Base-by-base conservation (phyloP, 2,113 vertebrate genomes). In the Hippoglossus stenolepis region DNA sequence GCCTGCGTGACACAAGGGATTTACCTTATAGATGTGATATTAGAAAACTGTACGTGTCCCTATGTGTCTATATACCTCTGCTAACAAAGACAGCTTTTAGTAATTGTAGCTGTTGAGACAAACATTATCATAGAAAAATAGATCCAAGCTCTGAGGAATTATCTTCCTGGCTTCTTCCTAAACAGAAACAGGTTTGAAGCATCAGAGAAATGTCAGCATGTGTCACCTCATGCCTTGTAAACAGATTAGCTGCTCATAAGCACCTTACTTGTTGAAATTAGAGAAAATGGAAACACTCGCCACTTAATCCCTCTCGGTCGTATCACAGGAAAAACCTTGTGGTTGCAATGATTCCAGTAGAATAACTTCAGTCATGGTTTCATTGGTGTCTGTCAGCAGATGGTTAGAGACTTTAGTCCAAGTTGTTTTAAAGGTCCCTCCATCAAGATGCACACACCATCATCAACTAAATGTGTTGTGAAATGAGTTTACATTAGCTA, bases 1-100 rank as follows among this genome's bases (percentile, higher is more conserved):
- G 28, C 20, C 65, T 35, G 24, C 45, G 15, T 53, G 43, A 60
- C 69, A 54, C 9, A 11, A 59, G 63, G 58, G 61, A 28, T 67
- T 77, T 54, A 31, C 28, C 28, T 31, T 5, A 31, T 31, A 31
- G 26, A 49, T 59, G 45, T 21, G 60, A 69, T 40, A 65, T 35
- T 40, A 64, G 65, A 65, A 56, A 47, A 23, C 3, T 1, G 4
- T 57, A 40, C 2, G 0, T 57, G 60, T 49, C 5, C 15, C 12
- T 18, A 49, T 57, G 8, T 21, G 49, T 20, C 18, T 9, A 1
- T 28, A 35, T 2, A 21, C 69, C 24, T 21, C 31, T 77, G 49
- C 21, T 17, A 14, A 67, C 20, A 8, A 14, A 9, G 77, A 2
- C 4, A 45, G 43, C 10, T 13, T 45, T 45, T 45, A 45, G 35